A percentile compares a stretch with the other conserved stretches of the same genome.
These are phyloP conservation scores for Ectemnius cavifrons DNA, from an alignment of 2,888 invertebrate species.

Conservation along the genomic window DNA sequence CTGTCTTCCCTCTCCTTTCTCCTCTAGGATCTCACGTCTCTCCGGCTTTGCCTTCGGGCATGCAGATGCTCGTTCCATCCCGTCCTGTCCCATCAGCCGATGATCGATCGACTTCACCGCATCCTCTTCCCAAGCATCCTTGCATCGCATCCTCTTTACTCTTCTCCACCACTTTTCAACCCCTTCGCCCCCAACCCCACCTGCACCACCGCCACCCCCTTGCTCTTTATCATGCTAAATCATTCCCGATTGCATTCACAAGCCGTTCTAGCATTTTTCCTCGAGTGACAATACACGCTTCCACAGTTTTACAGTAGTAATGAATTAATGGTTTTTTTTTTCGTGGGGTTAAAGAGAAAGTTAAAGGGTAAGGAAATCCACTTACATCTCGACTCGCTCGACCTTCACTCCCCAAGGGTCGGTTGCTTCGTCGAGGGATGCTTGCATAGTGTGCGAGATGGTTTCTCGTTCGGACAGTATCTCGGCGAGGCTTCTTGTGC, in stretches of 20 bases:
- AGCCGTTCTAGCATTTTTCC: neutral
- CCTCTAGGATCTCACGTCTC: neutral
- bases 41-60: too few relatives aligned
- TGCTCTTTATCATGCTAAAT: neutral
- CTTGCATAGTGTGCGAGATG: slow-evolving; percentile 94
- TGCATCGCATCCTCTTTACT: neutral
- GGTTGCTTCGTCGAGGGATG: slow-evolving; percentile 90
- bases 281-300: neutral
- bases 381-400: slow-evolving; percentile 96
- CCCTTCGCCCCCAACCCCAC: too few relatives aligned
- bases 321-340: neutral
- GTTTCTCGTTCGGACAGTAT: slow-evolving; percentile 94
- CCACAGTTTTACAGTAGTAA: neutral
- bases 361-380: slow-evolving; percentile 34
- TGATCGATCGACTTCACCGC: slow-evolving; percentile 25
- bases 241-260: slow-evolving; percentile 22
- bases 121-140: neutral
- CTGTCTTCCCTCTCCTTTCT: slow-evolving; percentile 10
- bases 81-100: neutral
- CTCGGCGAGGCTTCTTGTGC: slow-evolving; percentile 94
- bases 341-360: neutral
- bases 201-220: too few relatives aligned
- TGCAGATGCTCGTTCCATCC: too few relatives aligned
- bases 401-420: slow-evolving; percentile 97
- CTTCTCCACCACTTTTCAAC: slow-evolving; percentile 4